These are phyloP conservation scores for Drosophila hawaiiensis DNA, from an alignment of 2,888 invertebrate genomes.

Conservation along the genomic window DNA sequence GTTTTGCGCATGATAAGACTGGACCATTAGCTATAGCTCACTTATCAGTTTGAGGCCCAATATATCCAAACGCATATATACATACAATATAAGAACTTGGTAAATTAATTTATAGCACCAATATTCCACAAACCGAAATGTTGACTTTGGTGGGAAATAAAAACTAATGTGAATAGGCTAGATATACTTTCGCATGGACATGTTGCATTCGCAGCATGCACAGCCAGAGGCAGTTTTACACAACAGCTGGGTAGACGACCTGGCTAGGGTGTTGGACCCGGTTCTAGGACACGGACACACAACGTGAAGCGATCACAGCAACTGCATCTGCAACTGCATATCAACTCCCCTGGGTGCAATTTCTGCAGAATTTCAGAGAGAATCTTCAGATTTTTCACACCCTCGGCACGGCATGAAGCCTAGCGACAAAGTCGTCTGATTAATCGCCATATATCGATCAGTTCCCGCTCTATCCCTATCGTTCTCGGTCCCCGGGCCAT, in stretches of 20 bases:
- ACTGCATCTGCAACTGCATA: conserved; percentile 28
- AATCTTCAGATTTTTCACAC: conserved; percentile 75
- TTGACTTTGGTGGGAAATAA: conserved; percentile 12
- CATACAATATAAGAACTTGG: not conserved
- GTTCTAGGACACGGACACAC: conserved; percentile 65
- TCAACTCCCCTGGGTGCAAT: conserved; percentile 65
- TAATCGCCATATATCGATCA: conserved; percentile 79
- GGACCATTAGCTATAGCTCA: not conserved
- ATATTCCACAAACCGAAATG: not conserved
- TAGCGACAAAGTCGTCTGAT: conserved; percentile 76
- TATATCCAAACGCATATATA: not conserved
- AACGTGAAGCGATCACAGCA: conserved; percentile 55
- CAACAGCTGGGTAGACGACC: conserved; percentile 48
- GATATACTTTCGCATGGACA: conserved; percentile 35
- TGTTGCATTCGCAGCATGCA: conserved; percentile 29
- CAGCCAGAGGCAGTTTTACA: conserved; percentile 55
- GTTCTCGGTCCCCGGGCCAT: conserved; percentile 29
- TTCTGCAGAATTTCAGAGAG: conserved; percentile 61
- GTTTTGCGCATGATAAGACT: not conserved
- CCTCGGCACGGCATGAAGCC: conserved; percentile 67
- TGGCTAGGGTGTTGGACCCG: conserved; percentile 10
- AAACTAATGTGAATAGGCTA: not conserved
- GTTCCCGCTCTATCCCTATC: conserved; percentile 6
- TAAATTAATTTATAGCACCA: not conserved
- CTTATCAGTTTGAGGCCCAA: not conserved